These are phyloP conservation scores for Sesamia inferens DNA, from an alignment of 2,888 invertebrate species.

Conservation along the genomic window DNA sequence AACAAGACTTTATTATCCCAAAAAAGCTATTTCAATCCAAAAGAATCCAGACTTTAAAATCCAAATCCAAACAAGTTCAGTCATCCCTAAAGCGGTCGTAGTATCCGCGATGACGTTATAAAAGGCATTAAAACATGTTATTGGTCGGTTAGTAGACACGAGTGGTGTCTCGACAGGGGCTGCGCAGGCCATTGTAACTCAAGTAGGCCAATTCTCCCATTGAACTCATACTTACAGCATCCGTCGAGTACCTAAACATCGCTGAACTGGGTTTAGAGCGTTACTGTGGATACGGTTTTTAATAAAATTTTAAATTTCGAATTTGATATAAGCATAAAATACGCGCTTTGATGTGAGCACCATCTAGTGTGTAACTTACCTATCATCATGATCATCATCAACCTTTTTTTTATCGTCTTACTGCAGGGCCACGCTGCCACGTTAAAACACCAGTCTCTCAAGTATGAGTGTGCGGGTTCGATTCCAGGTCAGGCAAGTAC, in stretches of 20 bases:
- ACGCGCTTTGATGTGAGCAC: not conserved
- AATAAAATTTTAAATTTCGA: not conserved
- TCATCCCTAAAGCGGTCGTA: slow-evolving; percentile 49
- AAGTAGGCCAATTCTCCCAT: slow-evolving; percentile 89
- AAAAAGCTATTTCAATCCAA: not conserved
- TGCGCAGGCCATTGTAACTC: slow-evolving; percentile 78
- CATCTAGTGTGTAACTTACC: too few relatives aligned
- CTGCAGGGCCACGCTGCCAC: too few relatives aligned
- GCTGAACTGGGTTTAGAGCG: slow-evolving; percentile 50
- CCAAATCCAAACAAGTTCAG: slow-evolving; percentile 1
- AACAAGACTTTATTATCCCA: too few relatives aligned
- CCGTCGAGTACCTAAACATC: slow-evolving; percentile 86
- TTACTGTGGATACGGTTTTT: slow-evolving; percentile 72
- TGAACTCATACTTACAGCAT: slow-evolving; percentile 83
- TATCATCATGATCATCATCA: too few relatives aligned
- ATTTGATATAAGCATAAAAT: not conserved
- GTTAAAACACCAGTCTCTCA: too few relatives aligned
- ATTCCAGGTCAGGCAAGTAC: too few relatives aligned
- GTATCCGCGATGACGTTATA: slow-evolving; percentile 57
- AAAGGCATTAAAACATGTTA: slow-evolving; percentile 72
- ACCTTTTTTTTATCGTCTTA: too few relatives aligned
- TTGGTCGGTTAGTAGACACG: slow-evolving; percentile 68
- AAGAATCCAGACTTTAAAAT: slow-evolving; percentile 9
- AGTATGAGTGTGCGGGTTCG: too few relatives aligned
- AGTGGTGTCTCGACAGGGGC: slow-evolving; percentile 79